These are phyloP conservation scores for Gobionotothen gibberifrons DNA, from an alignment of 2,797 vertebrate genomes.

Conservation along the genomic window DNA sequence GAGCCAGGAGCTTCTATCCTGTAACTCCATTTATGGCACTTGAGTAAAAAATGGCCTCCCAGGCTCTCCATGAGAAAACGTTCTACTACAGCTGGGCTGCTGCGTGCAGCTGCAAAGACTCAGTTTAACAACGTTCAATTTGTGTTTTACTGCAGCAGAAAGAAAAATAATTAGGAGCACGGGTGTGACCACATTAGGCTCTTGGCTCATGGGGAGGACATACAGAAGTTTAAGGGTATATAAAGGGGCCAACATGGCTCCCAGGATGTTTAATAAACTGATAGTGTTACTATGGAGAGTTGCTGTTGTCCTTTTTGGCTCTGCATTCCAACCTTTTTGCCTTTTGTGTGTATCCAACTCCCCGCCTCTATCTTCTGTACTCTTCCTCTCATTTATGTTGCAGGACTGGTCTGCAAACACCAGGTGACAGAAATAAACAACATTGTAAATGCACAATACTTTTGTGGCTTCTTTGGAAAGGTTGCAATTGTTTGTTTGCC, in stretches of 20 bases:
- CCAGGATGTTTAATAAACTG: constrained; percentile 26
- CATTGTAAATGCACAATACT: too few relatives aligned
- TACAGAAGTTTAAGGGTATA: constrained; percentile 18
- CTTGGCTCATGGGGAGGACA: constrained; percentile 17
- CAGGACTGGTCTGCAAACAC: too few relatives aligned
- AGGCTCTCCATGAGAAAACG: constrained; percentile 5
- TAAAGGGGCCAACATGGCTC: constrained; percentile 13
- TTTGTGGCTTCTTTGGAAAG: too few relatives aligned
- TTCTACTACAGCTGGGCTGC: constrained; percentile 24
- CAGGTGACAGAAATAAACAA: too few relatives aligned
- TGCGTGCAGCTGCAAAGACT: constrained; percentile 48
- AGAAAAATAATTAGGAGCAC: constrained; percentile 12
- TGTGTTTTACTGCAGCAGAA: constrained; percentile 34
- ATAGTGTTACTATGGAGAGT: constrained; percentile 21
- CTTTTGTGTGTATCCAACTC: not conserved
- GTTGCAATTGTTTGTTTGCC: too few relatives aligned
- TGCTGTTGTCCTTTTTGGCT: constrained; percentile 13
- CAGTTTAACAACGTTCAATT: constrained; percentile 35
- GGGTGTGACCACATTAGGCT: constrained; percentile 34
- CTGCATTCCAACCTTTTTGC: constrained; percentile 25
- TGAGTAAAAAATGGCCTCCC: constrained; percentile 25
- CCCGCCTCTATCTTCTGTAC: not conserved
- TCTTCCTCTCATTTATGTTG: not conserved
- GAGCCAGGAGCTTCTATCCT: constrained; percentile 19
- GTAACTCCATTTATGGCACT: constrained; percentile 28